These are phyloP conservation scores for Protonibea diacanthus DNA, from an alignment of 2,797 vertebrate species.

Conservation along the genomic window DNA sequence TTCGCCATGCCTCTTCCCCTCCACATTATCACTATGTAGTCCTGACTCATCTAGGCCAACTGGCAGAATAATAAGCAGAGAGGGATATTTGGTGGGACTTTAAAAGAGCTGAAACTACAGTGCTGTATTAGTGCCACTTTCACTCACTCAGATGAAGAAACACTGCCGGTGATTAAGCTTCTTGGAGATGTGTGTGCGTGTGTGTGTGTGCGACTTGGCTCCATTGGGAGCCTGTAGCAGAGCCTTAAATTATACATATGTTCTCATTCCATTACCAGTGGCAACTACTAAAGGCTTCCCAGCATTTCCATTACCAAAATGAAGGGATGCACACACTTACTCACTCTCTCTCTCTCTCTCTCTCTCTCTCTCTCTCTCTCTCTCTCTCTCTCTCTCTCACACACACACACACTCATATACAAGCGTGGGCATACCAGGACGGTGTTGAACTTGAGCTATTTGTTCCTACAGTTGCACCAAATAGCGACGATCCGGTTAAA, in stretches of 20 bases:
- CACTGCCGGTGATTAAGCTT: slow-evolving; percentile 72
- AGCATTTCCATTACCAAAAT: slow-evolving; percentile 82
- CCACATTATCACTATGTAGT: slow-evolving; percentile 36
- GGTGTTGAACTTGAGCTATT: slow-evolving; percentile 8
- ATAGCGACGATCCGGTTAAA: slow-evolving; percentile 17
- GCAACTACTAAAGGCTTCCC: slow-evolving; percentile 80
- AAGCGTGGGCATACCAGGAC: neutral
- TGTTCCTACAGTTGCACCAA: slow-evolving; percentile 5
- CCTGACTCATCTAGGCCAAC: slow-evolving; percentile 72
- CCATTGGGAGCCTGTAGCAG: slow-evolving; percentile 69
- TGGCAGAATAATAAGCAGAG: slow-evolving; percentile 65
- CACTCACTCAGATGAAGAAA: slow-evolving; percentile 76
- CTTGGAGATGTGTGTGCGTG: slow-evolving; percentile 42
- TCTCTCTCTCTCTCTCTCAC: slow-evolving; percentile 12
- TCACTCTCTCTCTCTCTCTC: slow-evolving; percentile 9
- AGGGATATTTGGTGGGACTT: slow-evolving; percentile 66
- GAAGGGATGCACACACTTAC: slow-evolving; percentile 61
- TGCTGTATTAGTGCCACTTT: slow-evolving; percentile 73
- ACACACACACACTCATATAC: neutral
- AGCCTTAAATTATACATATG: slow-evolving; percentile 84
- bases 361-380: slow-evolving; percentile 12
- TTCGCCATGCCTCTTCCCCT: slow-evolving; percentile 1
- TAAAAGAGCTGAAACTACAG: slow-evolving; percentile 69
- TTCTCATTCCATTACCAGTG: slow-evolving; percentile 83
- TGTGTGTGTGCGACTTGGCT: slow-evolving; percentile 39